phyloP scores from a whole-genome alignment of 2,888 invertebrate species.

The Hipparchia semele region DNA sequence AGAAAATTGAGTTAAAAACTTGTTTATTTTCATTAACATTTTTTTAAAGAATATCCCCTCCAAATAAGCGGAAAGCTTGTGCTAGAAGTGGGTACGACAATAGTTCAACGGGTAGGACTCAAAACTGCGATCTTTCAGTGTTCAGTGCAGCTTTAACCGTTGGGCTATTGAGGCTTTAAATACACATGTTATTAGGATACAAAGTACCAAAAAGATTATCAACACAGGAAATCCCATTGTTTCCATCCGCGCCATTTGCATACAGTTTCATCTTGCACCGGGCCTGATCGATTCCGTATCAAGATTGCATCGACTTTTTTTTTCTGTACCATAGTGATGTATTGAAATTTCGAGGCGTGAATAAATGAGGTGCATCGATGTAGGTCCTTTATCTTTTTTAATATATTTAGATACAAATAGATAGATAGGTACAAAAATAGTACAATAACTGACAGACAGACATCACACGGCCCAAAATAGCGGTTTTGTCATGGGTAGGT shows the following conservation, averaged over 20 bases:
- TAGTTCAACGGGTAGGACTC: no score
- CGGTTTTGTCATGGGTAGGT: no score
- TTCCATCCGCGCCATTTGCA: constrained; percentile 71
- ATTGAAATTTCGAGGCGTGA: constrained; percentile 68
- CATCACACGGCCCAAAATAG: no score
- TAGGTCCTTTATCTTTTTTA: constrained; percentile 9
- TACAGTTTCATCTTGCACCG: constrained; percentile 66
- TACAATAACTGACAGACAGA: no score
- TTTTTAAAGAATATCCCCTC: no score
- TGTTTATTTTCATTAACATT: constrained; percentile 1
- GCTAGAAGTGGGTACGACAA: no score
- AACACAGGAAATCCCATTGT: constrained; percentile 69
- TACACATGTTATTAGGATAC: constrained; percentile 1
- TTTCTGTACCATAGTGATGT: constrained; percentile 52
- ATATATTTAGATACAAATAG: no score
- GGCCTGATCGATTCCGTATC: constrained; percentile 54
- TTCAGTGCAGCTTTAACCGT: no score
- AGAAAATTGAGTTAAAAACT: not conserved
- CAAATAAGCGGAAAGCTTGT: no score
- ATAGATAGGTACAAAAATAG: no score
- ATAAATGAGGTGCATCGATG: constrained; percentile 47
- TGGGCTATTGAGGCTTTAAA: no score
- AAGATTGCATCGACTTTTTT: constrained; percentile 59
- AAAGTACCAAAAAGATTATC: constrained; percentile 61
- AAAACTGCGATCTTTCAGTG: no score